phyloP scores from a whole-genome alignment of 2,113 vertebrate genomes.

The Hippoglossus stenolepis region DNA sequence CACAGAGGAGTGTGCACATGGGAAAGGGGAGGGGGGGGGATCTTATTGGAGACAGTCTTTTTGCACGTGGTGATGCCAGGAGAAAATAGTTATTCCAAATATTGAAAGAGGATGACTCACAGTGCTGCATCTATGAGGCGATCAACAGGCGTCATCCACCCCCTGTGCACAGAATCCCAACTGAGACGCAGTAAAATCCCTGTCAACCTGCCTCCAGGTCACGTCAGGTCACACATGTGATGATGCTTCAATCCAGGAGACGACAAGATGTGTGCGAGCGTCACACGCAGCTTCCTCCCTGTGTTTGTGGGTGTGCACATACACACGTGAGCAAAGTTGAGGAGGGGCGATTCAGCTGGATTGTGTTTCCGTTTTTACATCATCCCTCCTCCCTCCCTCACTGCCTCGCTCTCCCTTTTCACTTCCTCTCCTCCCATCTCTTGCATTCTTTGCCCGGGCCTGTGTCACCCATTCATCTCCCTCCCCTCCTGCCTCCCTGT shows the following conservation, averaged over 20 bases:
- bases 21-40: neutral
- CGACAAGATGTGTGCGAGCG: neutral
- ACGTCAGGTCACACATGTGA: slow-evolving; percentile 8
- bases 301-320: slow-evolving; percentile 34
- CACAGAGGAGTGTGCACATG: slow-evolving; percentile 1
- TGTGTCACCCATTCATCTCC: slow-evolving; percentile 41
- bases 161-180: slow-evolving; percentile 7
- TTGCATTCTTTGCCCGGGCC: slow-evolving; percentile 16
- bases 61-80: neutral
- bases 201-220: slow-evolving; percentile 7
- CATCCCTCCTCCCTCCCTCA: slow-evolving; percentile 12
- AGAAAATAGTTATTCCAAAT: neutral
- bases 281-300: slow-evolving; percentile 11
- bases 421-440: slow-evolving; percentile 47
- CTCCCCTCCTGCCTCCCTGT: slow-evolving; percentile 36
- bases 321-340: slow-evolving; percentile 52
- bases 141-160: slow-evolving; percentile 71
- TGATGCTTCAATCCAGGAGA: slow-evolving; percentile 52
- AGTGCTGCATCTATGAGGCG: slow-evolving; percentile 34
- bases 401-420: neutral
- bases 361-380: slow-evolving; percentile 54
- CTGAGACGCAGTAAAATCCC: neutral
- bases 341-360: slow-evolving; percentile 27
- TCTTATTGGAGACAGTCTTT: neutral
- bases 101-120: slow-evolving; percentile 42